Evolutionary conservation across 2,888 invertebrate genomes (phyloP).

Genomic region (Aphodius granarius): DNA sequence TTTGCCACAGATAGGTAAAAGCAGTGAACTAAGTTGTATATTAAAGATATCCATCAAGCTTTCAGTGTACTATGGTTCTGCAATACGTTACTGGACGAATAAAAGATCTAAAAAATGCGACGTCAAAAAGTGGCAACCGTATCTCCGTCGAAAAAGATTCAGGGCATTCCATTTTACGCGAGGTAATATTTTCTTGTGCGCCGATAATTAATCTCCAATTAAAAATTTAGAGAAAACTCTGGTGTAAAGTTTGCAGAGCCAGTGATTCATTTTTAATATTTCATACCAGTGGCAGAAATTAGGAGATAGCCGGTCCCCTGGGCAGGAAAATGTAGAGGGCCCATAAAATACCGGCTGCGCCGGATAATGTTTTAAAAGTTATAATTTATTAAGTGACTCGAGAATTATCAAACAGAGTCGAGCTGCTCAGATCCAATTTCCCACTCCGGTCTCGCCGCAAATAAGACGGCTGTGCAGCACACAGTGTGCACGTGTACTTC

Average conservation of each 20-base stretch:
- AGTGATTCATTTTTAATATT: slow-evolving; percentile 24
- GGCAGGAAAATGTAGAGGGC: slow-evolving; percentile 1
- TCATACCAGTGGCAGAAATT: slow-evolving; percentile 21
- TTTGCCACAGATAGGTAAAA: no score
- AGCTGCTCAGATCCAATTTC: neutral
- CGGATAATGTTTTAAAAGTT: slow-evolving; percentile 22
- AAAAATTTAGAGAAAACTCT: slow-evolving; percentile 19
- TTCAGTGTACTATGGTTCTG: no score
- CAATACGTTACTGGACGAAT: no score
- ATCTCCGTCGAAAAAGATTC: neutral
- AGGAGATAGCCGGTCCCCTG: slow-evolving; percentile 21
- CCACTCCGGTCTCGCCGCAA: slow-evolving; percentile 3
- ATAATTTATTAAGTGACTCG: slow-evolving; percentile 20
- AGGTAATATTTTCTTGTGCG: slow-evolving; percentile 4
- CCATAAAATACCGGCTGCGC: neutral
- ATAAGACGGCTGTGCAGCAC: neutral
- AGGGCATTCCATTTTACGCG: neutral
- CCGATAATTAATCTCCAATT: slow-evolving; percentile 22
- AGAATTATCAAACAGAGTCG: slow-evolving; percentile 12
- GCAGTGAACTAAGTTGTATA: no score
- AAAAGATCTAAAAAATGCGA: no score
- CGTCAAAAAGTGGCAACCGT: neutral
- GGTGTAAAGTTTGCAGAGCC: slow-evolving; percentile 19
- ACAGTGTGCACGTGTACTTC: neutral
- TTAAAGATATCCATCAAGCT: no score